Evolutionary conservation across 2,888 invertebrate genomes (phyloP), one percentile per base, ranked within the genome.

Genomic region (Phymatocera aterrima): DNA sequence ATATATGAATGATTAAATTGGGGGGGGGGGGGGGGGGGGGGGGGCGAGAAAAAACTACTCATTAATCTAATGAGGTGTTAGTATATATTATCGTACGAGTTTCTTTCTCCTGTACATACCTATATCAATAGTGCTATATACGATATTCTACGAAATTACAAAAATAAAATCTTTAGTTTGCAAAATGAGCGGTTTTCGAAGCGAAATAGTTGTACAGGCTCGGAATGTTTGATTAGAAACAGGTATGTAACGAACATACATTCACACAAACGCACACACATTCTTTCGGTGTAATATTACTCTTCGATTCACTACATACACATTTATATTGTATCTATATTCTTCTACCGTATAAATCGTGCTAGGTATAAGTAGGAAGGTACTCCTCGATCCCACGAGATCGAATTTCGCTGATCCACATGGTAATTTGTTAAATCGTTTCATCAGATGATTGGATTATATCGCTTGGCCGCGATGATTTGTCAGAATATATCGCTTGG

Each of bases 371-470:
- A n/a, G n/a, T n/a, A n/a, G n/a, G n/a, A n/a, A n/a, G n/a, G n/a
- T n/a, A 18, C 31, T 72, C 3, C 2, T 12, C n/a, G 10, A 34
- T 72, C 72, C 8, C 72, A 72, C 51, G 72, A 72, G 28, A n/a
- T 72, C 72, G 21, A 3, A 72, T 72, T 34, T 72, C 72, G 72
- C 72, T 72, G 72, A 72, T 64, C 37, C 21, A 8, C 10, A 57
- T 34, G n/a, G 28, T 10, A n/a, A 18, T 31, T 68, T 18, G 8
- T 68, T 21, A 46, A 46, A 64, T 37, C 28, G 28, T 68, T 10
- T 46, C 24, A 46, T 43, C 46, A n/a, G 15, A 68, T 64, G 24
- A 37, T 37, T 4, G 34, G 8, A 37, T 37, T n/a, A n/a, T n/a
- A n/a, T n/a, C n/a, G n/a, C n/a, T n/a, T n/a, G n/a, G n/a, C n/a